Evolutionary conservation across 2,888 invertebrate genomes (phyloP).

Genomic region (Micoletzkya japonica): DNA sequence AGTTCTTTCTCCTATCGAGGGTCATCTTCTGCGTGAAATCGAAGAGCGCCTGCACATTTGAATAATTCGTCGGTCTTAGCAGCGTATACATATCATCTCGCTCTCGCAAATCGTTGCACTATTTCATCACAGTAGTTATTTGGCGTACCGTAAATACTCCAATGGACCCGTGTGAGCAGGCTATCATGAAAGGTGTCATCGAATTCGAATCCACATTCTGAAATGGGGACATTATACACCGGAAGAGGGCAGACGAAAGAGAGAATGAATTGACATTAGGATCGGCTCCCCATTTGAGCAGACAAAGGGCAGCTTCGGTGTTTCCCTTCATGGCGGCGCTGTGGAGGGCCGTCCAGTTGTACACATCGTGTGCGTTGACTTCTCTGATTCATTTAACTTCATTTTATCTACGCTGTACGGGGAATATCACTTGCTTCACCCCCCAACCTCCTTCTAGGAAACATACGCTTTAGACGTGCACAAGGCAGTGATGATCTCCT

Average conservation of each 20-base stretch:
- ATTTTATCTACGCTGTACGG: not conserved
- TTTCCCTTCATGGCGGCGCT: conserved; percentile 13
- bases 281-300: conserved; percentile 1
- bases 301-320: not conserved
- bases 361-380: conserved; percentile 4
- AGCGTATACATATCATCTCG: too few species aligned
- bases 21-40: not conserved
- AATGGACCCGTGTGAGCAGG: conserved; percentile 41
- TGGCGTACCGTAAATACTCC: conserved; percentile 72
- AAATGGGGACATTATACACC: not conserved
- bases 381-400: not conserved
- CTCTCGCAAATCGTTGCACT: too few species aligned
- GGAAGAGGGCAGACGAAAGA: not conserved
- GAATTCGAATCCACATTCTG: conserved; percentile 34
- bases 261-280: not conserved
- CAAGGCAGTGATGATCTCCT: not conserved
- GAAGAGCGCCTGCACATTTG: conserved; percentile 7
- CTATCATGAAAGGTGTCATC: conserved; percentile 41
- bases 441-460: not conserved
- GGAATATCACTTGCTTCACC: too few species aligned
- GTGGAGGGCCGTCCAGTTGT: conserved; percentile 10
- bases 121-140: not conserved
- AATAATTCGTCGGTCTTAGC: too few species aligned
- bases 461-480: not conserved
- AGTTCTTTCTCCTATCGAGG: conserved; percentile 5